These are phyloP conservation scores for Psylliodes chrysocephalus DNA, from an alignment of 2,888 invertebrate genomes.

Conservation along the genomic window DNA sequence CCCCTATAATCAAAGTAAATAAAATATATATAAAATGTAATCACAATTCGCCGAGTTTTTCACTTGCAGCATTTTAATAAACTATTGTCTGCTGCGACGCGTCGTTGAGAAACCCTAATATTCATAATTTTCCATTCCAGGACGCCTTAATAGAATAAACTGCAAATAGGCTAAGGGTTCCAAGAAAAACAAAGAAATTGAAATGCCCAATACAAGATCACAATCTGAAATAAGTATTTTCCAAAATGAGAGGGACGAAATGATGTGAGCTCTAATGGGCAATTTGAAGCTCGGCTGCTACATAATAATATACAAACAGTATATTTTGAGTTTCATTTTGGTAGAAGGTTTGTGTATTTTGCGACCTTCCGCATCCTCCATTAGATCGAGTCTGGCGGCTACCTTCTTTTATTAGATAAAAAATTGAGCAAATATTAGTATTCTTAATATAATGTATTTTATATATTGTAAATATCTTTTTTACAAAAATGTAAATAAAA, in stretches of 20 bases:
- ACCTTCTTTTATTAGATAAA: not conserved
- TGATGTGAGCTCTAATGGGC: constrained; percentile 20
- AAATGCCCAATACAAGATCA: constrained; percentile 10
- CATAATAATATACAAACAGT: constrained; percentile 14
- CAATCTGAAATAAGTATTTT: constrained; percentile 24
- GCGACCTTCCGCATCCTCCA: not conserved
- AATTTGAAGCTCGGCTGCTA: constrained; percentile 13
- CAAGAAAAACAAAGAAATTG: constrained; percentile 1
- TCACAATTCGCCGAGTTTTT: no score
- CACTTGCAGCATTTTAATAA: no score
- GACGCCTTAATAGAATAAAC: not conserved
- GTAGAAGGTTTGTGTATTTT: constrained; percentile 1
- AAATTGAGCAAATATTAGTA: no score
- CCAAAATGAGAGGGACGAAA: constrained; percentile 21
- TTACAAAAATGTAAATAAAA: no score
- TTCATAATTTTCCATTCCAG: no score
- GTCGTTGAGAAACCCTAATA: no score
- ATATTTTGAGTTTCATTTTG: constrained; percentile 10
- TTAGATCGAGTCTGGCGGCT: not conserved
- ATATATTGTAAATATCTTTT: no score
- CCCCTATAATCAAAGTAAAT: no score
- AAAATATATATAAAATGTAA: no score
- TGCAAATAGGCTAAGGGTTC: not conserved
- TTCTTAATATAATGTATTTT: no score
- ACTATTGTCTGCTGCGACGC: no score